Evolutionary conservation across 2,888 invertebrate genomes (phyloP).

Genomic region (Heliconius hortense): DNA sequence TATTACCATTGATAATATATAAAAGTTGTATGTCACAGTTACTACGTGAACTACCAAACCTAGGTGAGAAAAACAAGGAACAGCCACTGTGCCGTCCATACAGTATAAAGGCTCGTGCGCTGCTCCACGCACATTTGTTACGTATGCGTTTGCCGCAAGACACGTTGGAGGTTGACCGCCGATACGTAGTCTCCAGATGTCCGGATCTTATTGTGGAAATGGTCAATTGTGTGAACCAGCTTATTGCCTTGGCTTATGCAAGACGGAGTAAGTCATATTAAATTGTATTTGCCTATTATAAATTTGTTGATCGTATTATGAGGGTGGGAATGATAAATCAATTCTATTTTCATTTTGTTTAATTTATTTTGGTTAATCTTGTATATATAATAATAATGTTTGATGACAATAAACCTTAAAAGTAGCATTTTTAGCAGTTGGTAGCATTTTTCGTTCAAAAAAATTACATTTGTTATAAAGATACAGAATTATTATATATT

Average conservation of each 20-base stretch:
- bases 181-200: constrained; percentile 92
- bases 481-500: too few species aligned
- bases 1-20: not conserved
- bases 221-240: constrained; percentile 96
- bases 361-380: too few species aligned
- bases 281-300: not conserved
- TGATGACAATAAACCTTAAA: too few species aligned
- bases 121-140: constrained; percentile 97
- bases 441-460: too few species aligned
- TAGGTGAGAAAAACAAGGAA: constrained; percentile 98
- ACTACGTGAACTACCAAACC: constrained; percentile 93
- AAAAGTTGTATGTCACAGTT: constrained; percentile 79
- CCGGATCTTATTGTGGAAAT: constrained; percentile 98
- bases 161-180: constrained; percentile 92
- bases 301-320: too few species aligned
- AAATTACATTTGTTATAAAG: too few species aligned
- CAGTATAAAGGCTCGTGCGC: constrained; percentile 95
- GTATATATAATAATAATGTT: too few species aligned
- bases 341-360: too few species aligned
- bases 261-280: constrained; percentile 86
- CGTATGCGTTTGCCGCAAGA: constrained; percentile 89
- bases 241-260: constrained; percentile 95
- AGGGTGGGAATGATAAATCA: too few species aligned
- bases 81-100: constrained; percentile 95
- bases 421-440: too few species aligned